Percentiles rank a stretch among this genome's conserved stretches.
Conservation (phyloP, 92 coral and sea anemone species). For the Epizoanthus fatuus region DNA sequence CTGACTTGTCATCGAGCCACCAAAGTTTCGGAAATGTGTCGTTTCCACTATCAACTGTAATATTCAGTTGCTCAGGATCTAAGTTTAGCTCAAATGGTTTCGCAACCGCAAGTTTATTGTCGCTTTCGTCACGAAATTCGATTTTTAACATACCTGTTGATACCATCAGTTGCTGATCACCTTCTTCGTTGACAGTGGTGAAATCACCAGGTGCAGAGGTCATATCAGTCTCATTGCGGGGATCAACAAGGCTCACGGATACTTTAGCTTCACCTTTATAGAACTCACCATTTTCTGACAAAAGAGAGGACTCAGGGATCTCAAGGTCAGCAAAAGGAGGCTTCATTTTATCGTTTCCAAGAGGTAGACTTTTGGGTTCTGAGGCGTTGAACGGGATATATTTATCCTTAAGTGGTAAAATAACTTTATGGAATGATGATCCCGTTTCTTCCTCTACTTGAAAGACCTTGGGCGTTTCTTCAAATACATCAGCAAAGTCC, state of each 20-base stretch:
- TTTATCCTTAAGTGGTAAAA: conserved; percentile 34
- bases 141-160: conserved; percentile 32
- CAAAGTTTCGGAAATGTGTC: conserved; percentile 14
- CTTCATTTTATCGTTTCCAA: conserved; percentile 8
- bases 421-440: conserved; percentile 42
- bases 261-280: conserved; percentile 56
- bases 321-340: conserved; percentile 46
- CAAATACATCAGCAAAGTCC: conserved; percentile 30
- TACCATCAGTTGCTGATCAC: conserved; percentile 36
- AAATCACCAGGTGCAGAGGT: conserved; percentile 5
- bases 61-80: conserved; percentile 28
- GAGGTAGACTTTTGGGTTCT: conserved; percentile 29
- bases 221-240: conserved; percentile 52
- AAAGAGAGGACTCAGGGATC: conserved; percentile 47
- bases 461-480: conserved; percentile 52
- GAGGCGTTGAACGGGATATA: conserved; percentile 29
- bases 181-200: conserved; percentile 38
- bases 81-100: conserved; percentile 13
- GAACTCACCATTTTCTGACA: conserved; percentile 44
- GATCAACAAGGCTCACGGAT: conserved; percentile 45
- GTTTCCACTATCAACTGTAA: conserved; percentile 27
- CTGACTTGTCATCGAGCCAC: conserved; percentile 48
- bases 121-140: conserved; percentile 7
- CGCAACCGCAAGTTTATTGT: conserved; percentile 1
- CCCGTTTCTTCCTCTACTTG: conserved; percentile 10